These are phyloP conservation scores for Chloroclystis v-ata DNA, from an alignment of 2,888 invertebrate species.

Conservation along the genomic window DNA sequence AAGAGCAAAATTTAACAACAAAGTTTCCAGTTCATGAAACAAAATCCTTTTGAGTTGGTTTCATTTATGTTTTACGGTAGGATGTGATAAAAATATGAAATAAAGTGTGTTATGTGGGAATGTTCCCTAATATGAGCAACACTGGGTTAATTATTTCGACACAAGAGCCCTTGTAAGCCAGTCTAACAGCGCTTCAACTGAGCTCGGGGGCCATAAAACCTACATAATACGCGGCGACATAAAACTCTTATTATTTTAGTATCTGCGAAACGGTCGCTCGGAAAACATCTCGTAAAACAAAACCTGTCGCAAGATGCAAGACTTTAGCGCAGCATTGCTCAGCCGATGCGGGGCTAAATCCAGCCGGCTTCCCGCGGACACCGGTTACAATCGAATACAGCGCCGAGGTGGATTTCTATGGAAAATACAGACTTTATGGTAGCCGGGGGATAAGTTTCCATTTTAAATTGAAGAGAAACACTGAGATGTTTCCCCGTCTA, in stretches of 20 bases:
- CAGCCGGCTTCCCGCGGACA: constrained; percentile 71
- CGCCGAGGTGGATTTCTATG: constrained; percentile 72
- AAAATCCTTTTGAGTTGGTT: neutral
- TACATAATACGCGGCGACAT: constrained; percentile 73
- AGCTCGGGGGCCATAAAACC: constrained; percentile 70
- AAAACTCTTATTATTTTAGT: constrained; percentile 77
- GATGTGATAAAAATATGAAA: neutral
- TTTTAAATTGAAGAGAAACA: constrained; percentile 76
- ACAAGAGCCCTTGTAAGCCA: constrained; percentile 73
- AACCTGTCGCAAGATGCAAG: constrained; percentile 65
- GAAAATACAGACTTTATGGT: constrained; percentile 76
- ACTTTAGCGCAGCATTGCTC: constrained; percentile 42
- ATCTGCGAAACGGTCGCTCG: constrained; percentile 69
- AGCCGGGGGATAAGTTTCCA: constrained; percentile 75
- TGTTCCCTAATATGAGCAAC: constrained; percentile 63
- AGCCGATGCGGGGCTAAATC: constrained; percentile 65
- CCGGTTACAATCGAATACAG: constrained; percentile 66
- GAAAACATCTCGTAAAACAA: constrained; percentile 75
- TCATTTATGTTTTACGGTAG: neutral
- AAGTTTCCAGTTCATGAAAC: neutral
- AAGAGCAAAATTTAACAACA: too few relatives aligned
- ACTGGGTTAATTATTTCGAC: constrained; percentile 74
- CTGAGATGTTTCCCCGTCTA: constrained; percentile 71
- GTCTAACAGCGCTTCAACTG: constrained; percentile 68
- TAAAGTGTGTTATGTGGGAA: constrained; percentile 45